These are phyloP conservation scores for Kryphioiulus occultus DNA, from an alignment of 2,888 invertebrate species.

Conservation along the genomic window DNA sequence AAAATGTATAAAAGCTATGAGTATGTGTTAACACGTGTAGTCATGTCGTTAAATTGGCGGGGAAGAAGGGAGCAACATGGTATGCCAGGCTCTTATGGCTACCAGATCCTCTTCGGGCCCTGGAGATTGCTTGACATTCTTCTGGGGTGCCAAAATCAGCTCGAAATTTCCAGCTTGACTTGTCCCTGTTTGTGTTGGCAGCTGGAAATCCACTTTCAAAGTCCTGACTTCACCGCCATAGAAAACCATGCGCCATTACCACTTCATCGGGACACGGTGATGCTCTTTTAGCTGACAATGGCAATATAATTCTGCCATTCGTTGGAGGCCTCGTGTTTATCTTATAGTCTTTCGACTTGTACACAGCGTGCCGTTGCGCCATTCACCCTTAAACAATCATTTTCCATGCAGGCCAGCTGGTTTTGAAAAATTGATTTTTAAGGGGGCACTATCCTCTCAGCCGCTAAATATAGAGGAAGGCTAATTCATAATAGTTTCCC, in stretches of 20 bases:
- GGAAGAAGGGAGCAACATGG: not conserved
- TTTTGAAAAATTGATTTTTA: constrained; percentile 22
- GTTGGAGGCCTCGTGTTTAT: constrained; percentile 13
- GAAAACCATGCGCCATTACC: not conserved
- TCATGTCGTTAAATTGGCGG: not conserved
- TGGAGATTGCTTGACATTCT: not conserved
- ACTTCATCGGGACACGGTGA: not conserved
- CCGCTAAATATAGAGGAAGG: not conserved
- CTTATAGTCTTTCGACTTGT: not conserved
- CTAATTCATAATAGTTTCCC: not conserved
- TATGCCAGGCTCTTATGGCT: not conserved
- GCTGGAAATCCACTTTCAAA: not conserved
- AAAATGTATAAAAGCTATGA: too few relatives aligned
- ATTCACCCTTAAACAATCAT: constrained; percentile 14
- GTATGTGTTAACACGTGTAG: not conserved
- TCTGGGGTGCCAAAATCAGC: not conserved
- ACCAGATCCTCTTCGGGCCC: not conserved
- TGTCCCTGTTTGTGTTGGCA: constrained; percentile 20
- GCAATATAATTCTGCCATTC: not conserved
- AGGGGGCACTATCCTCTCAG: not conserved
- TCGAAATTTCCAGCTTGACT: not conserved
- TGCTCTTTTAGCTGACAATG: constrained; percentile 10
- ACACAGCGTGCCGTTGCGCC: not conserved
- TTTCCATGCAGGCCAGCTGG: constrained; percentile 34
- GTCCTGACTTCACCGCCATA: not conserved